Evolutionary conservation across 2,797 vertebrate species (phyloP), one percentile per base, ranked within the genome.

Genomic region (Anguilla megastoma): DNA sequence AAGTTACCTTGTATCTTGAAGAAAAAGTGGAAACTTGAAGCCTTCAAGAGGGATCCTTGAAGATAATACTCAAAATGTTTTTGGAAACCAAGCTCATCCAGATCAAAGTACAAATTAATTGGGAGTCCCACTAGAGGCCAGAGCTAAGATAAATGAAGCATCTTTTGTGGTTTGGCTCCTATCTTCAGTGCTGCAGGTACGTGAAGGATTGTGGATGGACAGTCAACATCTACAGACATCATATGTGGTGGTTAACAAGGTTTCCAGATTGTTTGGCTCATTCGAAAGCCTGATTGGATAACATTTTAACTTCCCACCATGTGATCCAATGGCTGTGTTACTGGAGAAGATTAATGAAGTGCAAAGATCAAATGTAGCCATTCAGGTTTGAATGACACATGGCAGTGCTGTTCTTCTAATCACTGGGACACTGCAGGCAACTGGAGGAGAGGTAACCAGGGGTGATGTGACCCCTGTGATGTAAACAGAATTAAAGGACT

Each of bases 321-420:
- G 80, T 83, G 48, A 83, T 83, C 80, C 27, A 5, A 33, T 76
- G 74, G 74, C 74, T 3, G 36, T 2, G 33, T 76, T 76, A 33
- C 74, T 18, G 86, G 89, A 27, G 30, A 89, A 91, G 92, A 66
- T 93, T 93, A 92, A 94, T 94, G 92, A 94, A 88, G 87, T 91
- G 89, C 86, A 74, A 93, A 94, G 89, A 91, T 89, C 91, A 93
- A 91, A 91, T 93, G 91, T 90, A 90, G 87, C 88, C 85, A 2
- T 87, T 89, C 88, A 87, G 92, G 91, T 90, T 86, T 87, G 69
- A 21, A 86, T 86, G 87, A 84, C 50, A 89, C 36, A 86, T 90
- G 87, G 88, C 84, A n/a, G 89, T 93, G 91, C 92, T 50, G 90
- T 90, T 91, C 90, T 89, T 93, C 90, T 91, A 94, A 95, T 95